Evolutionary conservation across 2,797 vertebrate genomes (phyloP).

Genomic region (Ctenosaura bakeri): DNA sequence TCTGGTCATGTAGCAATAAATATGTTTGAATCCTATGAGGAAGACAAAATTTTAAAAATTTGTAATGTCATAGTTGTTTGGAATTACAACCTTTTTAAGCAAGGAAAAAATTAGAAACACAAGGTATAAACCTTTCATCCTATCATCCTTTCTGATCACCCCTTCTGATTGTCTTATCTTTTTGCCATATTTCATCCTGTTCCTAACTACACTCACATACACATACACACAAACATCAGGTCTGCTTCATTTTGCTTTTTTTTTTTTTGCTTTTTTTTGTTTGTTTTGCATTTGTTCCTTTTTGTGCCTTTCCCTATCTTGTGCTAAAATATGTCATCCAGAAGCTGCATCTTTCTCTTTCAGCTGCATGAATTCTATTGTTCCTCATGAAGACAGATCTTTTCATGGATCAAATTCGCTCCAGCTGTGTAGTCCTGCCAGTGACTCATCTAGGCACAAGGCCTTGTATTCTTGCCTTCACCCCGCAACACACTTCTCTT

Average conservation of each 20-base stretch:
- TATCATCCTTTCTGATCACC: accelerated
- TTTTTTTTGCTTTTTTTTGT: not conserved
- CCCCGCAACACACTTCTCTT: not conserved
- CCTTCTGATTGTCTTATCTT: not conserved
- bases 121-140: not conserved
- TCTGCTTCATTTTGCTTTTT: not conserved
- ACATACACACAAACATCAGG: not conserved
- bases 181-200: not conserved
- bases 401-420: conserved; percentile 48
- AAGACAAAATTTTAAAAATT: not conserved
- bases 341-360: conserved; percentile 29
- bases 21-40: not conserved
- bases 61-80: not conserved
- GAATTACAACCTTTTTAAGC: conserved; percentile 1
- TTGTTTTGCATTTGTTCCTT: not conserved
- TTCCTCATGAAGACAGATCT: conserved; percentile 36
- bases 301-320: conserved; percentile 35
- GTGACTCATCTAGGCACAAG: conserved; percentile 23
- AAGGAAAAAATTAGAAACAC: not conserved
- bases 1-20: not conserved
- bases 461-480: not conserved
- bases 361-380: conserved; percentile 18
- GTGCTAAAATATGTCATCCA: conserved; percentile 40
- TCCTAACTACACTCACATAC: not conserved
- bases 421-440: conserved; percentile 33